phyloP scores from a whole-genome alignment of 2,797 vertebrate species.

The Lagocephalus sceleratus region DNA sequence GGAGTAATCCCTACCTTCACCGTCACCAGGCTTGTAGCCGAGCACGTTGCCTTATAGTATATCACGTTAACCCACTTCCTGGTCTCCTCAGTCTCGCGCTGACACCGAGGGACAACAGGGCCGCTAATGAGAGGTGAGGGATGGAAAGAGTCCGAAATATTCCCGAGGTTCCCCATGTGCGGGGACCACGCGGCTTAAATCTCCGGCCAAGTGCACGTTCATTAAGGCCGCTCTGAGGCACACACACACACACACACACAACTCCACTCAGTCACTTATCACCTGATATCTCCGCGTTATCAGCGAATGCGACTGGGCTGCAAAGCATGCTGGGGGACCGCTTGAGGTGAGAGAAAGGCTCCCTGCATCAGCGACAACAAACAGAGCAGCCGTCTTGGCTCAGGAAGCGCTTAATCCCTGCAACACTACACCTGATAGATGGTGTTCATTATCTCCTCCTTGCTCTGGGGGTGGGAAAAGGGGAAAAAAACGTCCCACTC shows the following conservation, averaged over 20 bases:
- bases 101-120: conserved; percentile 8
- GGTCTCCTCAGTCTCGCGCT: conserved; percentile 2
- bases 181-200: conserved; percentile 13
- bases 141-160: conserved; percentile 6
- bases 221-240: too few relatives aligned
- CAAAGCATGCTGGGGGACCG: conserved; percentile 3
- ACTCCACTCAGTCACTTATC: neutral
- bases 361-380: neutral
- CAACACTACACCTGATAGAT: conserved; percentile 62
- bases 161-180: neutral
- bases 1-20: conserved; percentile 35
- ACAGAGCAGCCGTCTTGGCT: conserved; percentile 29
- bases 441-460: conserved; percentile 65
- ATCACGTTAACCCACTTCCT: conserved; percentile 18
- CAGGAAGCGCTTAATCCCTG: conserved; percentile 40
- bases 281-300: conserved; percentile 16
- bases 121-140: conserved; percentile 24
- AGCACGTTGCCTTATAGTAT: conserved; percentile 23
- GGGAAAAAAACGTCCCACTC: conserved; percentile 24
- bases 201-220: neutral
- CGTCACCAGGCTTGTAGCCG: too few relatives aligned
- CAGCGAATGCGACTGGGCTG: conserved; percentile 13
- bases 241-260: neutral
- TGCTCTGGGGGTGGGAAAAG: conserved; percentile 33
- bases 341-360: conserved; percentile 1